Conservation (phyloP, 2,888 invertebrate species). For the Cantharis rustica region DNA sequence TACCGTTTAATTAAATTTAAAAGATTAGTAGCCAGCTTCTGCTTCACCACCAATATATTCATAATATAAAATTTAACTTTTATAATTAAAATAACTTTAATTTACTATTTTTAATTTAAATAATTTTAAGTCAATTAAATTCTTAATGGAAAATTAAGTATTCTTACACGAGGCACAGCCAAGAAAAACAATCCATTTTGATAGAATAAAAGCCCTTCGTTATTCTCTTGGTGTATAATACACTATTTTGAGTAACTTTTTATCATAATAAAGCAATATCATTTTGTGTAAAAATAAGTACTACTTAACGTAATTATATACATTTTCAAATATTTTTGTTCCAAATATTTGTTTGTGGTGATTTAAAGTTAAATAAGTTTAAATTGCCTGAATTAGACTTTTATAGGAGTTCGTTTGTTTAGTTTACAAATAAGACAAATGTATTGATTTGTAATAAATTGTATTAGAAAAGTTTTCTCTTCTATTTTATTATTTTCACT, state of each 20-base stretch:
- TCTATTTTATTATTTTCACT: neutral
- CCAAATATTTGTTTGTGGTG: neutral
- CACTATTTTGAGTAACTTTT: too few relatives aligned
- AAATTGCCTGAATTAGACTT: neutral
- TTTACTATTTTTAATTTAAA: too few relatives aligned
- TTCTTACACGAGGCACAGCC: too few relatives aligned
- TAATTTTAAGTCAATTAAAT: too few relatives aligned
- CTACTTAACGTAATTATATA: too few relatives aligned
- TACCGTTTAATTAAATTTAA: neutral
- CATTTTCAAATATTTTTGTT: neutral
- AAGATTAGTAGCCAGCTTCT: neutral
- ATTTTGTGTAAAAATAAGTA: too few relatives aligned
- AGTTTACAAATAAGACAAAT: neutral
- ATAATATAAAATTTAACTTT: neutral
- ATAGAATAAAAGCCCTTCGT: too few relatives aligned
- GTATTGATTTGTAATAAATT: neutral
- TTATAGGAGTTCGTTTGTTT: neutral
- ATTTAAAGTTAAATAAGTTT: neutral
- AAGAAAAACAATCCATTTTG: too few relatives aligned
- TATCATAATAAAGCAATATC: too few relatives aligned
- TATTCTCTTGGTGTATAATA: too few relatives aligned
- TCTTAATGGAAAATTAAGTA: too few relatives aligned
- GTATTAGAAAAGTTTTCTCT: neutral
- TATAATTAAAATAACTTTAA: too few relatives aligned
- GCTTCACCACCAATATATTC: neutral